Evolutionary conservation across 2,888 invertebrate species (phyloP).

Genomic region (Euspilapteryx auroguttella): DNA sequence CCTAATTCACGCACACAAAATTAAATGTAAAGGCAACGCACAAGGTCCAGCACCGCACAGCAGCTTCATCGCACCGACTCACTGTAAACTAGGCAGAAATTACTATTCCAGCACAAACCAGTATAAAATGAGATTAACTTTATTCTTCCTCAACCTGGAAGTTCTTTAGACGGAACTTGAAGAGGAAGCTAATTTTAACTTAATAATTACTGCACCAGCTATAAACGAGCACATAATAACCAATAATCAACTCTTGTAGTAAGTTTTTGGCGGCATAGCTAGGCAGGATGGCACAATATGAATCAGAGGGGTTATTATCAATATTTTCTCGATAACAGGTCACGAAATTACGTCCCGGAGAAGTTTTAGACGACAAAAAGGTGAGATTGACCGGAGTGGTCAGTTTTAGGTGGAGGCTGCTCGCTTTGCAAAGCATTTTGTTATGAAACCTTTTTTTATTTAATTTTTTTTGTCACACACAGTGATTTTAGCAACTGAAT

Average conservation of each 20-base stretch:
- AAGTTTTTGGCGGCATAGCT: constrained; percentile 15
- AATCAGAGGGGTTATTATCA: constrained; percentile 37
- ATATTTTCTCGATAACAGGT: constrained; percentile 65
- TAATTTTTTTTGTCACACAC: constrained; percentile 19
- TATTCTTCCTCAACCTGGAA: too few species aligned
- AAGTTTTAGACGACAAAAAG: constrained; percentile 92
- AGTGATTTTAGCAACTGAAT: too few species aligned
- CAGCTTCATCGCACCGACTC: too few species aligned
- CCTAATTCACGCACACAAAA: too few species aligned
- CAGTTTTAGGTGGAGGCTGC: constrained; percentile 54
- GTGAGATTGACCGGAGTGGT: constrained; percentile 68
- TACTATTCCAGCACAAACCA: too few species aligned
- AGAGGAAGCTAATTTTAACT: constrained; percentile 34
- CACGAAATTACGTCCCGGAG: constrained; percentile 91
- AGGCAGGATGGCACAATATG: constrained; percentile 15
- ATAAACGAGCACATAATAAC: constrained; percentile 40
- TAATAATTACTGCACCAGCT: constrained; percentile 49
- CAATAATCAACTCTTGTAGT: too few species aligned
- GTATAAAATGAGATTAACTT: too few species aligned
- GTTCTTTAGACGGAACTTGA: constrained; percentile 36
- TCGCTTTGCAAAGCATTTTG: constrained; percentile 58
- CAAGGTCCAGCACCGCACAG: too few species aligned
- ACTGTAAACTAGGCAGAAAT: too few species aligned
- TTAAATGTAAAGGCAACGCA: too few species aligned
- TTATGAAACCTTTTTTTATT: constrained; percentile 20